Conservation (phyloP, 2,113 vertebrate genomes). For the Cyanoliseus patagonus region DNA sequence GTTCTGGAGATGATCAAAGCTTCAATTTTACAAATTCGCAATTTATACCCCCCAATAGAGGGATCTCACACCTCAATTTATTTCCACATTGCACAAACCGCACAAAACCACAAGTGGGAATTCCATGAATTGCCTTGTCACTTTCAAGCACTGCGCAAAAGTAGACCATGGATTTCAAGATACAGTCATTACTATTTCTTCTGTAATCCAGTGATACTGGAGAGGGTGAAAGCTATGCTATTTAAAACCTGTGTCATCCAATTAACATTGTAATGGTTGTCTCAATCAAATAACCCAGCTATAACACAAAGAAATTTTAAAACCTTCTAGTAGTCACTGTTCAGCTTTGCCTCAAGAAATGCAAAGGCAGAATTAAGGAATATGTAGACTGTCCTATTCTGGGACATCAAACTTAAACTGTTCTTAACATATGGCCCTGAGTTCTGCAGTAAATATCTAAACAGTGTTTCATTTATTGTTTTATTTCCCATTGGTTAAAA, state of each 20-base stretch:
- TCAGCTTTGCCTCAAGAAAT: not conserved
- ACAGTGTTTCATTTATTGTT: not conserved
- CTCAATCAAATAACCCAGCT: not conserved
- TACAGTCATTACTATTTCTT: no score
- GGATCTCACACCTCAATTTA: not conserved
- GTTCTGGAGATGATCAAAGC: not conserved
- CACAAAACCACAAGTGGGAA: accelerated
- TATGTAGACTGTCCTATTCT: not conserved
- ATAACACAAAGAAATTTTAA: not conserved
- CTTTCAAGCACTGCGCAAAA: not conserved
- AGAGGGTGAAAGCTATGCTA: not conserved
- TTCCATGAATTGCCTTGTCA: not conserved
- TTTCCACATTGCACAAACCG: not conserved
- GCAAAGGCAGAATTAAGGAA: not conserved
- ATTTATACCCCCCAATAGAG: not conserved
- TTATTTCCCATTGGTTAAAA: not conserved
- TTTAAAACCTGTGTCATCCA: not conserved
- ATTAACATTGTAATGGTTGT: not conserved
- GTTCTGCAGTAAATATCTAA: not conserved
- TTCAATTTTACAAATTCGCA: not conserved
- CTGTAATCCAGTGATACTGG: no score
- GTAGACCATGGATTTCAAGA: not conserved
- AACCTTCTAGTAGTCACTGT: not conserved
- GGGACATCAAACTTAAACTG: not conserved
- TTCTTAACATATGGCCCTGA: not conserved